phyloP scores from a whole-genome alignment of 2,888 invertebrate genomes.

The Lepidocyrtoides sp. region DNA sequence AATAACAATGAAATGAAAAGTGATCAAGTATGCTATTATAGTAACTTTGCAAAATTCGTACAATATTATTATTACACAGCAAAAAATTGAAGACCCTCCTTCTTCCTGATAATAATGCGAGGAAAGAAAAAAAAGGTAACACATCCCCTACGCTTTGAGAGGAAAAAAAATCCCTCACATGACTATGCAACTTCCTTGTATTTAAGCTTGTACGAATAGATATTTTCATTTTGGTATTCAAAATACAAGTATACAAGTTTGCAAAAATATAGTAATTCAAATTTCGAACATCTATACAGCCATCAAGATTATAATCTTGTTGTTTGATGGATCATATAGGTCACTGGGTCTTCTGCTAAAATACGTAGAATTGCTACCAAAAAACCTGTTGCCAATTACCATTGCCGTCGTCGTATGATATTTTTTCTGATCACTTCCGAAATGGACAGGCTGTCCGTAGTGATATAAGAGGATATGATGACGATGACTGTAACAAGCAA shows the following conservation, averaged over 20 bases:
- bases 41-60: neutral
- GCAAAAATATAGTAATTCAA: no score
- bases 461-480: neutral
- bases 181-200: conserved; percentile 76
- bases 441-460: conserved; percentile 9
- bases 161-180: conserved; percentile 56
- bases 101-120: conserved; percentile 68
- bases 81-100: conserved; percentile 47
- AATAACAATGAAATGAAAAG: conserved; percentile 32
- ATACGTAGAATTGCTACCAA: neutral
- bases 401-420: conserved; percentile 40
- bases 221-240: neutral
- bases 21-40: neutral
- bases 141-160: conserved; percentile 44
- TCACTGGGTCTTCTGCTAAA: conserved; percentile 74
- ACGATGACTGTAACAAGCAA: conserved; percentile 49
- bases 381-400: conserved; percentile 77
- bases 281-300: neutral
- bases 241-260: no score
- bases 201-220: neutral
- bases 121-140: conserved; percentile 55
- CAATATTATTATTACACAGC: conserved; percentile 29
- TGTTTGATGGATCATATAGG: conserved; percentile 68
- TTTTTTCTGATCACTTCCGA: conserved; percentile 76
- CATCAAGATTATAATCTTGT: conserved; percentile 50